Evolutionary conservation across 2,113 vertebrate species (phyloP).

Genomic region (Dendrocopos noguchii): DNA sequence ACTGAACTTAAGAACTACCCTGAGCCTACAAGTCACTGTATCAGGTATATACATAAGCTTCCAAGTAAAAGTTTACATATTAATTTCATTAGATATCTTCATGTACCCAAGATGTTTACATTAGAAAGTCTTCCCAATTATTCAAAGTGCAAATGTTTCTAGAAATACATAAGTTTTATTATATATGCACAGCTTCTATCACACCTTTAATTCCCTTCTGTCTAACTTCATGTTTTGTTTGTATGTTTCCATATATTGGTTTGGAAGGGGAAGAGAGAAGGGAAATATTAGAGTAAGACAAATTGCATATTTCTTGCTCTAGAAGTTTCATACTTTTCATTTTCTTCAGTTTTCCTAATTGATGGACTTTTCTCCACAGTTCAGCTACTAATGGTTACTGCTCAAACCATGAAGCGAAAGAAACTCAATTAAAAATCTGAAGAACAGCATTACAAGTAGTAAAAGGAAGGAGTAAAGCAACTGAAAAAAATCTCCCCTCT

Average conservation of each 20-base stretch:
- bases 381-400: neutral
- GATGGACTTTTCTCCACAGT: neutral
- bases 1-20: neutral
- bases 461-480: neutral
- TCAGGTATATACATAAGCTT: neutral
- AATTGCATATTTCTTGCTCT: neutral
- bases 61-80: neutral
- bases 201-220: neutral
- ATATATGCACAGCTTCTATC: neutral
- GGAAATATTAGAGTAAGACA: neutral
- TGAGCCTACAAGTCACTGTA: neutral
- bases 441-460: neutral
- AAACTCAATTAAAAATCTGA: neutral
- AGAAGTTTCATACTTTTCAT: neutral
- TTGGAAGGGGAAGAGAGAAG: neutral
- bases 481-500: neutral
- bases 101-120: neutral
- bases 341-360: neutral
- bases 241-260: neutral
- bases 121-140: neutral
- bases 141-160: neutral
- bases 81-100: neutral
- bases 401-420: neutral
- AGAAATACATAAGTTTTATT: neutral
- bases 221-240: neutral